phyloP scores from a whole-genome alignment of 1,140 invertebrate species.

The Drosophila punjabiensis region DNA sequence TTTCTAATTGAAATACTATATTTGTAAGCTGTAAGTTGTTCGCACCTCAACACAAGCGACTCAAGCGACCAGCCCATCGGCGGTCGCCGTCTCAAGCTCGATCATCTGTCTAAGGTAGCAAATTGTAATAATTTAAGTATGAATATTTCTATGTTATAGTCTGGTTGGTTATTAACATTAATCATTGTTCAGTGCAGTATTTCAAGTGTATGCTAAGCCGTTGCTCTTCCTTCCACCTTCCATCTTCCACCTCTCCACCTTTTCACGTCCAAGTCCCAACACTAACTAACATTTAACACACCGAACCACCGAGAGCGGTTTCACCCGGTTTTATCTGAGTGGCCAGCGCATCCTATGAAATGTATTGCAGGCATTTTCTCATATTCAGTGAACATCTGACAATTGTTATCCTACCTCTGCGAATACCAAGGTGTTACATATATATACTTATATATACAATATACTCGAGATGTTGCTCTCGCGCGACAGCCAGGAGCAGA shows the following conservation, averaged over 20 bases:
- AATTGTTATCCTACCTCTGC: constrained; percentile 81
- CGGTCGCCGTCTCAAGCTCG: constrained; percentile 46
- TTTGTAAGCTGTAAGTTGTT: constrained; percentile 36
- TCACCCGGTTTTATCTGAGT: constrained; percentile 45
- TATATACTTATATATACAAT: constrained; percentile 54
- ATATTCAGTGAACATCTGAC: constrained; percentile 69
- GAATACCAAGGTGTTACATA: constrained; percentile 73
- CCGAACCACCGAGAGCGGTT: constrained; percentile 55
- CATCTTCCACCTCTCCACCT: neutral
- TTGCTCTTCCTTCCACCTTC: constrained; percentile 16
- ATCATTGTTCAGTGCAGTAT: constrained; percentile 55
- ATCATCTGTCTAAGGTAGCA: constrained; percentile 47
- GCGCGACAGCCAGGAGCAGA: constrained; percentile 15
- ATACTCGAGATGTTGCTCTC: constrained; percentile 47
- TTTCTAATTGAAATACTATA: constrained; percentile 53
- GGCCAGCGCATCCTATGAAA: constrained; percentile 31
- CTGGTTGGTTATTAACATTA: constrained; percentile 55
- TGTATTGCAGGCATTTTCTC: constrained; percentile 29
- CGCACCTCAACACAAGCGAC: constrained; percentile 32
- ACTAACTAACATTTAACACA: constrained; percentile 26
- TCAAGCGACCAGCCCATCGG: constrained; percentile 13
- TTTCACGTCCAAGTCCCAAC: neutral
- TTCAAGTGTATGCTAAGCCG: constrained; percentile 48
- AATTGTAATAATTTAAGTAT: constrained; percentile 58
- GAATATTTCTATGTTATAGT: constrained; percentile 53